These are phyloP conservation scores for Tetragonula carbonaria DNA, from an alignment of 2,888 invertebrate genomes.

Conservation along the genomic window DNA sequence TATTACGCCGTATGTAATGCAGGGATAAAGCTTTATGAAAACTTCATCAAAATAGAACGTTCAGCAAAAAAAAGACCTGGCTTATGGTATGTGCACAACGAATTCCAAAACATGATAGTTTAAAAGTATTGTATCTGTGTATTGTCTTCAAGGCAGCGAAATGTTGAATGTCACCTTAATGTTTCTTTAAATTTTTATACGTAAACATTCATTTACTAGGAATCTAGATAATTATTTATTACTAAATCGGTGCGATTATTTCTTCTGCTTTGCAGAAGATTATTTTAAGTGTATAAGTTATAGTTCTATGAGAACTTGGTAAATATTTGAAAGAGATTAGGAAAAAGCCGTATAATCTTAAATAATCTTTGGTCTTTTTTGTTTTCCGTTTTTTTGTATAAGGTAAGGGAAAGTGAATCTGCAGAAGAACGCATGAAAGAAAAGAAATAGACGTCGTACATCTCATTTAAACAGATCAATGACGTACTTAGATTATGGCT, in stretches of 20 bases:
- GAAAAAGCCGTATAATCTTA: conserved; percentile 54
- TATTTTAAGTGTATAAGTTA: conserved; percentile 67
- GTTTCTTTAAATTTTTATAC: conserved; percentile 70
- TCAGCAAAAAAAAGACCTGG: conserved; percentile 56
- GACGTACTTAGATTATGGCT: conserved; percentile 73
- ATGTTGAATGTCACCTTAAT: conserved; percentile 70
- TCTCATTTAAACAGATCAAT: conserved; percentile 50
- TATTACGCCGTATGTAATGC: conserved; percentile 52
- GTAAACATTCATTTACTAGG: conserved; percentile 67
- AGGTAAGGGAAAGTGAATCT: conserved; percentile 37
- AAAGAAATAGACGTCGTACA: conserved; percentile 45
- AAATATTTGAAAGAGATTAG: conserved; percentile 56
- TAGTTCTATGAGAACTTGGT: conserved; percentile 65
- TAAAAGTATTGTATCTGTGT: conserved; percentile 71
- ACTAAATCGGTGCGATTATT: conserved; percentile 68
- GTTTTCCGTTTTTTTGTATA: conserved; percentile 15
- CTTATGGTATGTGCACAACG: conserved; percentile 72
- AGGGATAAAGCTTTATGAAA: conserved; percentile 60
- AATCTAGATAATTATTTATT: conserved; percentile 72
- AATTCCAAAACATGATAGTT: conserved; percentile 67
- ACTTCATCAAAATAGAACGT: conserved; percentile 73
- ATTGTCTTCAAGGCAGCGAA: conserved; percentile 70
- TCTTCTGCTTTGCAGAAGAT: conserved; percentile 63
- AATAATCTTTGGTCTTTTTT: conserved; percentile 20
- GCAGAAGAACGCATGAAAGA: conserved; percentile 25